A percentile compares a stretch with the other conserved stretches of the same genome.
phyloP scores from a whole-genome alignment of 2,888 invertebrate genomes.

The Diplolepis rosae region DNA sequence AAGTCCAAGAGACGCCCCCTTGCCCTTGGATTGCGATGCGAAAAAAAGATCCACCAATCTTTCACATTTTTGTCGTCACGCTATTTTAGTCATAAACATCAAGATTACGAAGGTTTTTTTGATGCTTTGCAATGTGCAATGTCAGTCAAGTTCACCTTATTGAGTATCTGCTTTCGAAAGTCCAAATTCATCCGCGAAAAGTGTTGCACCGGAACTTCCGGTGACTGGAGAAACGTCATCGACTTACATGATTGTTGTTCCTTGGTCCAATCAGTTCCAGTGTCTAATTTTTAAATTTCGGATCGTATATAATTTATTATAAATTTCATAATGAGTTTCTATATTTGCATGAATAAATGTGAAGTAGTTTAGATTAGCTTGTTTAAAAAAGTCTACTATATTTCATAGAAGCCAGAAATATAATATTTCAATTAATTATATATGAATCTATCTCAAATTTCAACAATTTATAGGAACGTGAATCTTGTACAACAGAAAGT shows the following conservation, averaged over 20 bases:
- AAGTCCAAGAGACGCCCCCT: slow-evolving; percentile 10
- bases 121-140: not conserved
- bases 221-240: slow-evolving; percentile 16
- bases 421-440: too few species aligned
- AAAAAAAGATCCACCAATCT: not conserved
- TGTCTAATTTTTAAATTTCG: not conserved
- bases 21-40: not conserved
- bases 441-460: too few species aligned
- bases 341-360: too few species aligned
- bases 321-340: too few species aligned
- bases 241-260: not conserved
- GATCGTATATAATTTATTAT: not conserved
- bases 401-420: too few species aligned
- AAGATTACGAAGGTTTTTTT: not conserved
- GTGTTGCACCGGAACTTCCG: slow-evolving; percentile 36
- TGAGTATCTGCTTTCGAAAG: not conserved
- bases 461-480: too few species aligned
- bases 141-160: not conserved
- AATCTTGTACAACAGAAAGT: too few species aligned
- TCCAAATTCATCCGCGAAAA: not conserved
- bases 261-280: slow-evolving; percentile 1
- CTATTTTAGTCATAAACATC: not conserved
- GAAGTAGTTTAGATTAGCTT: too few species aligned
- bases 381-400: too few species aligned
- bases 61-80: not conserved